These are phyloP conservation scores for Polyommatus icarus DNA, from an alignment of 2,888 invertebrate species.

Conservation along the genomic window DNA sequence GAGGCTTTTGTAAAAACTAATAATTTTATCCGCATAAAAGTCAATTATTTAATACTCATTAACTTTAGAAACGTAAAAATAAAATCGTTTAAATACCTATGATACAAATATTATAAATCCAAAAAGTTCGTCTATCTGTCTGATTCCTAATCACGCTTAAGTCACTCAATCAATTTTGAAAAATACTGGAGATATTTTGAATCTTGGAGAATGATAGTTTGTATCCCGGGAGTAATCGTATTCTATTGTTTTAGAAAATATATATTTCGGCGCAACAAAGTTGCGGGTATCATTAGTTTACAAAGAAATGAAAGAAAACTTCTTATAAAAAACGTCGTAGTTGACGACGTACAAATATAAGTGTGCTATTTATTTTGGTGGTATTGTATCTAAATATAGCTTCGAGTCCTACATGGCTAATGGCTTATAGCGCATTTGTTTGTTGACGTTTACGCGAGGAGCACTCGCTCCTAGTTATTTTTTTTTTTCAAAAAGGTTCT, in stretches of 20 bases:
- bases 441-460: conserved; percentile 1
- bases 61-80: too few species aligned
- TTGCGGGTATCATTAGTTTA: neutral
- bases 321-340: neutral
- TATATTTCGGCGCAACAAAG: neutral
- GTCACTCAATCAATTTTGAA: neutral
- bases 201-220: too few species aligned
- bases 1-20: too few species aligned
- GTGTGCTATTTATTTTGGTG: conserved; percentile 11
- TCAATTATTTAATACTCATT: too few species aligned
- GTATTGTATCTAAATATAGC: conserved; percentile 18
- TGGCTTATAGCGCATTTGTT: conserved; percentile 1
- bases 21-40: too few species aligned
- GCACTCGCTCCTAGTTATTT: neutral
- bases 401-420: neutral
- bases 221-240: neutral
- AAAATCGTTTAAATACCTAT: too few species aligned
- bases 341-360: conserved; percentile 1
- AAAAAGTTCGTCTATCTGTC: too few species aligned
- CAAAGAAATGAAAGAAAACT: neutral
- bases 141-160: neutral
- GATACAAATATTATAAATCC: too few species aligned
- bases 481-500: neutral
- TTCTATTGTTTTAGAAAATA: too few species aligned
- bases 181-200: neutral